Evolutionary conservation across 2,113 vertebrate species (phyloP), one percentile per base, ranked within the genome.

Genomic region (Marmota flaviventris): DNA sequence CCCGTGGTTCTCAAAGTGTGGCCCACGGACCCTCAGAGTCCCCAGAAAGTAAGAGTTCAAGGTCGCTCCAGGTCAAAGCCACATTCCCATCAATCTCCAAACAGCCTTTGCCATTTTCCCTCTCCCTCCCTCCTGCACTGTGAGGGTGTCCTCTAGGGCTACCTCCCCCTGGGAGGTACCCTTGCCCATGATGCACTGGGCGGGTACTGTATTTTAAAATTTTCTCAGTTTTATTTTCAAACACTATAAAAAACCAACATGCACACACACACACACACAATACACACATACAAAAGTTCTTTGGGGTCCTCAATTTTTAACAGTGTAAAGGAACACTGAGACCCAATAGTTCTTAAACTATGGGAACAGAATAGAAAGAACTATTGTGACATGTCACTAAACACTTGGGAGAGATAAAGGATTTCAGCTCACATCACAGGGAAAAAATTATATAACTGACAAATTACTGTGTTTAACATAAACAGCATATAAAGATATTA

Each of bases 111-210:
- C 14, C n/a, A 34, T 12, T 9, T 12, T 25, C 17, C 2, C 45
- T 4, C 11, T n/a, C 6, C 2, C 29, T 16, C 8, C 34, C 7
- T 56, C 27, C 69, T 42, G 1, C 4, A 13, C 9, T 2, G 10
- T 17, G 1, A 16, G 0, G 22, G 51, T 51, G 24, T 22, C 56
- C 45, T 51, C 56, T 11, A 9, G 53, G 78, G 37, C 4, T 8
- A 0, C 4, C 0, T 3, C 4, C 45, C 45, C 45, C 45, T 0
- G 2, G 4, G 11, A n/a, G 75, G 56, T 11, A 7, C 45, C 56
- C 56, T 58, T 22, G 56, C 56, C 20, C 56, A 20, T 1, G 18
- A 9, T 14, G 5, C 22, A 2, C 13, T 8, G 27, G 8, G 16
- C 2, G 9, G 1, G 2, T 10, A 6, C 61, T 8, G 61, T 27